phyloP scores from a whole-genome alignment of 2,888 invertebrate species.

The Melipona beecheii region DNA sequence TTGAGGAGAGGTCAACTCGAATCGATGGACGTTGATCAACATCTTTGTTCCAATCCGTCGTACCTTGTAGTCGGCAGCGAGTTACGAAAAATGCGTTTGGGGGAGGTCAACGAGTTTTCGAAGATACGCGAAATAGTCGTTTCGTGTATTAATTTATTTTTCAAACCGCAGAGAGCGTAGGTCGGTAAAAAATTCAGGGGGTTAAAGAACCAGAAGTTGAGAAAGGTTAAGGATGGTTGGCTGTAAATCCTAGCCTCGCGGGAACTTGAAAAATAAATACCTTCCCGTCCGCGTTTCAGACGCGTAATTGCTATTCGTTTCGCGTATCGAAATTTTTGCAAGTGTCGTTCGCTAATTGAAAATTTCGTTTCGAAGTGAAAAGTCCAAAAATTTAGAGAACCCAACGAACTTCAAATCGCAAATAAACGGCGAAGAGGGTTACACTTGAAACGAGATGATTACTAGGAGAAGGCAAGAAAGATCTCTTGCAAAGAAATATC shows the following conservation, averaged over 20 bases:
- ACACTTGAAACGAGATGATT: neutral
- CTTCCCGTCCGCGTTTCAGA: neutral
- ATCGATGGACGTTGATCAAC: neutral
- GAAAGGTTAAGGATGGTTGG: slow-evolving; percentile 32
- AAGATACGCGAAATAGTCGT: slow-evolving; percentile 15
- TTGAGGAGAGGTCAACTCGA: neutral
- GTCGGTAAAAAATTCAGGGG: slow-evolving; percentile 51
- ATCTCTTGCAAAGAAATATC: neutral
- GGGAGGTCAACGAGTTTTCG: neutral
- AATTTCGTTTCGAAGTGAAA: neutral
- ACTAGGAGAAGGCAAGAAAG: neutral
- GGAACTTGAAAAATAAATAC: slow-evolving; percentile 20
- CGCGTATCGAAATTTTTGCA: neutral
- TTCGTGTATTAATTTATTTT: slow-evolving; percentile 31
- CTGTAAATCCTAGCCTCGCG: slow-evolving; percentile 43
- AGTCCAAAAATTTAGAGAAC: too few species aligned
- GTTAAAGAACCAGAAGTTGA: slow-evolving; percentile 46
- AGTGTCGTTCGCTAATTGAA: neutral
- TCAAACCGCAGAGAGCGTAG: neutral
- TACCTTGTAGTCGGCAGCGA: neutral
- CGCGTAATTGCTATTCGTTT: neutral
- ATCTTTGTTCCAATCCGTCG: neutral
- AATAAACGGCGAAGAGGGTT: neutral
- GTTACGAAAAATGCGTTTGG: neutral
- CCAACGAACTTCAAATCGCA: neutral